Percentiles rank a stretch among this genome's conserved stretches.
phyloP scores from a whole-genome alignment of 1,140 invertebrate species.

The Matsumurasca onukii region DNA sequence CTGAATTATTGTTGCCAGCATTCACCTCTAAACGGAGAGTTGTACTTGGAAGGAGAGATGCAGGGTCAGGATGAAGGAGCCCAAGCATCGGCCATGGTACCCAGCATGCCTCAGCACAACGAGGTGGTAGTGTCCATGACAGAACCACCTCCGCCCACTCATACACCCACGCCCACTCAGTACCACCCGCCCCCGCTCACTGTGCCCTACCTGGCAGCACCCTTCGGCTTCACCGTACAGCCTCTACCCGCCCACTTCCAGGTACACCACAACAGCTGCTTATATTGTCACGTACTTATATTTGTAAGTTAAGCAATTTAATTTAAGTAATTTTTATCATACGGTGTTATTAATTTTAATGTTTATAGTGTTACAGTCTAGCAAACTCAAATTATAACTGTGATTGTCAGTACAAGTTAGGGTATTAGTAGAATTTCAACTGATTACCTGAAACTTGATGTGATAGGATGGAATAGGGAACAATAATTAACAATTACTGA shows the following conservation, averaged over 20 bases:
- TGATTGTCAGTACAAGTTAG: too few relatives aligned
- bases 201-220: slow-evolving; percentile 59
- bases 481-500: too few relatives aligned
- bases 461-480: too few relatives aligned
- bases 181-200: slow-evolving; percentile 53
- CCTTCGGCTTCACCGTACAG: slow-evolving; percentile 56
- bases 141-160: slow-evolving; percentile 19
- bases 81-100: slow-evolving; percentile 9
- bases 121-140: not conserved
- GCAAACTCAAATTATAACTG: too few relatives aligned
- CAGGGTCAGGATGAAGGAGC: slow-evolving; percentile 8
- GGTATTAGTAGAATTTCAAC: too few relatives aligned
- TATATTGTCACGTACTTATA: slow-evolving; percentile 10
- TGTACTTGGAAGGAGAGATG: not conserved
- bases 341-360: too few relatives aligned
- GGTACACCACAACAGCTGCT: slow-evolving; percentile 2
- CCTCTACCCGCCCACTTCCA: slow-evolving; percentile 40
- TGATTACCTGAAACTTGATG: too few relatives aligned
- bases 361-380: too few relatives aligned
- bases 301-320: too few relatives aligned
- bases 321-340: too few relatives aligned
- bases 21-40: not conserved
- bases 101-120: slow-evolving; percentile 17
- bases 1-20: too few relatives aligned
- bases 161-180: slow-evolving; percentile 46